phyloP scores from a whole-genome alignment of 1,140 invertebrate genomes.

The Ips nitidus region DNA sequence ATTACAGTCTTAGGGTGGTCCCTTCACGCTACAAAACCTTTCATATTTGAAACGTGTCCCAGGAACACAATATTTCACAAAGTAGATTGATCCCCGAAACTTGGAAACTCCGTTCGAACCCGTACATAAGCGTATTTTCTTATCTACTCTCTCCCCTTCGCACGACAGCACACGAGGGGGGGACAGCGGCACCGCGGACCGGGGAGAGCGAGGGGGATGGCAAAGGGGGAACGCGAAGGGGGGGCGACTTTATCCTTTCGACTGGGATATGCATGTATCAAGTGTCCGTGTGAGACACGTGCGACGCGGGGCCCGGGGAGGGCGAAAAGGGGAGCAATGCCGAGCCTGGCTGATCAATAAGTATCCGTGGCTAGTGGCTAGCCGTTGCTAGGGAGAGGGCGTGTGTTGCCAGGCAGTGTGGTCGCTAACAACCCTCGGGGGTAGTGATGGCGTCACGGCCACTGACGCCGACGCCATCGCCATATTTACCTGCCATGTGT shows the following conservation, averaged over 20 bases:
- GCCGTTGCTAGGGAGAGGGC: conserved; percentile 55
- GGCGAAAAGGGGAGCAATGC: conserved; percentile 24
- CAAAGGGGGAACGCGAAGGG: background rate
- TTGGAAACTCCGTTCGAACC: conserved; percentile 28
- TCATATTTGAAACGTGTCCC: conserved; percentile 18
- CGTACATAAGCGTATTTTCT: conserved; percentile 33
- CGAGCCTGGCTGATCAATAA: conserved; percentile 51
- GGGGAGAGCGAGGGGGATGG: background rate
- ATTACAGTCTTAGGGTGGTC: background rate
- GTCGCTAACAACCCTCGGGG: conserved; percentile 55
- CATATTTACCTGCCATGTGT: conserved; percentile 54
- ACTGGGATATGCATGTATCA: conserved; percentile 46
- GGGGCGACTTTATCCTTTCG: conserved; percentile 41
- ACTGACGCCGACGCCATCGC: conserved; percentile 42
- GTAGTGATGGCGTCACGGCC: conserved; percentile 53
- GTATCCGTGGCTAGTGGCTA: conserved; percentile 55
- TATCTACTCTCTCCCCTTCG: conserved; percentile 32
- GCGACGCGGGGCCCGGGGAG: conserved; percentile 24
- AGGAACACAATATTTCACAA: conserved; percentile 28
- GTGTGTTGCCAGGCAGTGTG: conserved; percentile 55
- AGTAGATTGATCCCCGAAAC: conserved; percentile 30
- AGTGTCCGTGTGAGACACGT: conserved; percentile 44
- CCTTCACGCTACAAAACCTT: conserved; percentile 1
- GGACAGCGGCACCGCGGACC: background rate
- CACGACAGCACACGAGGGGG: conserved; percentile 7